A percentile compares a stretch with the other conserved stretches of the same genome.
phyloP scores from a whole-genome alignment of 2,888 invertebrate genomes.

The Melipona beecheii region DNA sequence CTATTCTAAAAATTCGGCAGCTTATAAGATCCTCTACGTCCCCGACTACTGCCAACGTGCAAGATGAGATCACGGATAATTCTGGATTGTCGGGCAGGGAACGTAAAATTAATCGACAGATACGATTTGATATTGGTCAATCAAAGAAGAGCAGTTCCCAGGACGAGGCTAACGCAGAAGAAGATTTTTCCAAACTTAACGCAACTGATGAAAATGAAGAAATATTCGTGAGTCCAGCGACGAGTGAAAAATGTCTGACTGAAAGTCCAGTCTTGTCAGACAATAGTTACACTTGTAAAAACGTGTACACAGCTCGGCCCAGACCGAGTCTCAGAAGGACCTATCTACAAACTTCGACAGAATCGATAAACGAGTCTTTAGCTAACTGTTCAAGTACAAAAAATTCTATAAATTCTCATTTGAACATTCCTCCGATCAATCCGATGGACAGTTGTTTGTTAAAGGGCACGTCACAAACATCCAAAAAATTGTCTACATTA shows the following conservation, averaged over 20 bases:
- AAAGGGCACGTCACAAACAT: not conserved
- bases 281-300: conserved; percentile 54
- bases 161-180: conserved; percentile 36
- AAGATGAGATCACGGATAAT: conserved; percentile 3
- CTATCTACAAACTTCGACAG: conserved; percentile 44
- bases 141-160: conserved; percentile 30
- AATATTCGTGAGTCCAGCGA: conserved; percentile 66
- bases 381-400: conserved; percentile 17
- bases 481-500: conserved; percentile 30
- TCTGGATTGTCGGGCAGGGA: conserved; percentile 28
- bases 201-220: conserved; percentile 54
- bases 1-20: conserved; percentile 81
- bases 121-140: conserved; percentile 78
- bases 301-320: conserved; percentile 72
- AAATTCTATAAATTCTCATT: not conserved
- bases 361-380: conserved; percentile 46
- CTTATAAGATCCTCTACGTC: conserved; percentile 76
- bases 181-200: conserved; percentile 32
- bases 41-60: conserved; percentile 32
- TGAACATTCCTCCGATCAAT: not conserved
- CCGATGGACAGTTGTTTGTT: not conserved
- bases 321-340: conserved; percentile 76
- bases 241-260: conserved; percentile 57
- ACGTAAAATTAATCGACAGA: conserved; percentile 73
- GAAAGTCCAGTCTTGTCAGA: conserved; percentile 71